phyloP scores from a whole-genome alignment of 1,140 invertebrate species.

The Procambarus virginalis region DNA sequence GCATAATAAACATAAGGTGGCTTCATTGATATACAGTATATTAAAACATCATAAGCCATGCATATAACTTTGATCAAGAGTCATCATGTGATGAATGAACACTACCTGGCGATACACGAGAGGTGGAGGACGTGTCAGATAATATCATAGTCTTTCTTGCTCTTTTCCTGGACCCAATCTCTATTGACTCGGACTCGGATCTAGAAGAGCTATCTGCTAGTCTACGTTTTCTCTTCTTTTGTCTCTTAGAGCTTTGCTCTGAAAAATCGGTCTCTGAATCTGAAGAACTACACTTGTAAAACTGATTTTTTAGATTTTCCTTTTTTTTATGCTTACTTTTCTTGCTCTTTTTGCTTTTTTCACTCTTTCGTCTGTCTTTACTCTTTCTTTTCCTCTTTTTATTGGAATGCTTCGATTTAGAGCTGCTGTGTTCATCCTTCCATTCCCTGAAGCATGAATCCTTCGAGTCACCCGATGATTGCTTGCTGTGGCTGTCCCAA shows the following conservation, averaged over 20 bases:
- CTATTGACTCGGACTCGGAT: background rate
- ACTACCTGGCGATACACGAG: background rate
- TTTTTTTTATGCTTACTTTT: slow-evolving; percentile 44
- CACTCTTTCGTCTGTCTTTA: slow-evolving; percentile 7
- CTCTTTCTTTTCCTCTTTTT: slow-evolving; percentile 21
- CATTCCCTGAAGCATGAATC: slow-evolving; percentile 13
- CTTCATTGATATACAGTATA: too few relatives aligned
- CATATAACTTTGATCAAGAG: too few relatives aligned
- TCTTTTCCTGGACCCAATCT: background rate
- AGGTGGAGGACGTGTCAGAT: background rate
- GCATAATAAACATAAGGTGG: too few relatives aligned
- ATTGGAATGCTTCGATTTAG: slow-evolving; percentile 31
- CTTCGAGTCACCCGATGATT: slow-evolving; percentile 8
- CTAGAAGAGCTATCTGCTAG: background rate
- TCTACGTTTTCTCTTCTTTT: background rate
- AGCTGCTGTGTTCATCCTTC: background rate
- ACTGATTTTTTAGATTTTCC: slow-evolving; percentile 20
- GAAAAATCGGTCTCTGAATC: background rate
- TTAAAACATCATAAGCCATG: too few relatives aligned
- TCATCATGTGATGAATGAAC: background rate
- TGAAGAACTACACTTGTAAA: background rate
- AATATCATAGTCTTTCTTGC: background rate
- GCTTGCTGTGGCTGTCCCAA: slow-evolving; percentile 10
- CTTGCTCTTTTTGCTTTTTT: slow-evolving; percentile 32
- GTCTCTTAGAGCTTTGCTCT: background rate